Base-by-base conservation (phyloP, 1,140 invertebrate species). In the Drosophila bipectinata region DNA sequence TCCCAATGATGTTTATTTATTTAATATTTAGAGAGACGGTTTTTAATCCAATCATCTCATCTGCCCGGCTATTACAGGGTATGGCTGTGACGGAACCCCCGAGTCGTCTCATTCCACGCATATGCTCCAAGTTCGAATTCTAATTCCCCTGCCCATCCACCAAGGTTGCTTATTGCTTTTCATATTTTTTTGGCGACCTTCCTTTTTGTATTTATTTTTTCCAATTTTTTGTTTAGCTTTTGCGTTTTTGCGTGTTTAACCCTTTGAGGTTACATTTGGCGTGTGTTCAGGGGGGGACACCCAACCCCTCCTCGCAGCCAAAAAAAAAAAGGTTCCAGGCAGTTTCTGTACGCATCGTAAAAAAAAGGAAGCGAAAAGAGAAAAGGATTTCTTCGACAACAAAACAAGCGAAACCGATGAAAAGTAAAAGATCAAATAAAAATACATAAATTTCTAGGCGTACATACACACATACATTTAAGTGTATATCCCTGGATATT, bases 211-310 rank as follows among this genome's bases (percentile, higher is more conserved):
- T 84, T 58, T 69, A 75, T 69, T 74, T 62, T 64, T 64, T 79
- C 53, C 41, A 67, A 72, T 63, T 79, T 87, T 76, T 78, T 69
- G 68, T 72, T 88, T 74, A 69, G 79, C 79, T 89, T 88, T 88
- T 87, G 82, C 79, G 75, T 88, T 88, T 79, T 79, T 89, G 76
- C 84, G 83, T 88, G 83, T 88, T 88, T 88, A 88, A 88, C 83
- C 83, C 83, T 88, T 88, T 88, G 83, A 88, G 83, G 83, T 88
- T 88, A 87, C 83, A 88, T 87, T 87, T 89, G 82, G 83, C 75
- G 81, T 84, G 77, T 84, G 80, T 84, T 79, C 74, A 21, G 21
- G 74, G 60, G 60, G 75, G 75, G 53, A 66, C 62, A 45, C 24
- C 39, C 55, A 18, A 8, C 15, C 3, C n/a, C 32, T 15, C 47